Evolutionary conservation across 2,888 invertebrate genomes (phyloP).

Genomic region (Unio delphinus): DNA sequence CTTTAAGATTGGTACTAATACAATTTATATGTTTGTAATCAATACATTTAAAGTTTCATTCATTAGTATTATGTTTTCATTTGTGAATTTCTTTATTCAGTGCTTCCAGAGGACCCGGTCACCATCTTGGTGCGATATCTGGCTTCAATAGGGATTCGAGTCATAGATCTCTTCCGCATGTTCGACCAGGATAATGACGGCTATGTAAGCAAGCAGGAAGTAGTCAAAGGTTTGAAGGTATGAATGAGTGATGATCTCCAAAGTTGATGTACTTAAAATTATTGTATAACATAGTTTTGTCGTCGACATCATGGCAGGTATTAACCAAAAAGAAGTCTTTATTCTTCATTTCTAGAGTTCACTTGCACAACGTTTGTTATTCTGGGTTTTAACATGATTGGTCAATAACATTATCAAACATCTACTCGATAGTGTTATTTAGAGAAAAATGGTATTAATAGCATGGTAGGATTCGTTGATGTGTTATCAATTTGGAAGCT

Average conservation of each 20-base stretch:
- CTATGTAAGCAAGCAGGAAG: constrained; percentile 63
- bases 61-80: not conserved
- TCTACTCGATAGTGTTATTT: no score
- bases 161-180: constrained; percentile 67
- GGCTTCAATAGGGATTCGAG: constrained; percentile 63
- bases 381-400: no score
- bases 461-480: no score
- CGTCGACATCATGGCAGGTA: no score
- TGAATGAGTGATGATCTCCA: not conserved
- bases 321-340: no score
- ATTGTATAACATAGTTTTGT: no score
- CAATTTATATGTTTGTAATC: not conserved
- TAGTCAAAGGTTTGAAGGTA: constrained; percentile 67
- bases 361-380: no score
- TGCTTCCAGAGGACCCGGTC: constrained; percentile 63
- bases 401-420: no score
- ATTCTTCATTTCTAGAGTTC: no score
- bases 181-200: constrained; percentile 63
- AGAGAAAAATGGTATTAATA: no score
- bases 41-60: not conserved
- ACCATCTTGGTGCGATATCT: constrained; percentile 64
- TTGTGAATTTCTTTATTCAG: constrained; percentile 32
- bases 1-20: not conserved
- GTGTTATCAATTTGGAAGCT: no score
- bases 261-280: no score